Conservation (phyloP, 1,140 invertebrate species). For the Drosophila ironensis region DNA sequence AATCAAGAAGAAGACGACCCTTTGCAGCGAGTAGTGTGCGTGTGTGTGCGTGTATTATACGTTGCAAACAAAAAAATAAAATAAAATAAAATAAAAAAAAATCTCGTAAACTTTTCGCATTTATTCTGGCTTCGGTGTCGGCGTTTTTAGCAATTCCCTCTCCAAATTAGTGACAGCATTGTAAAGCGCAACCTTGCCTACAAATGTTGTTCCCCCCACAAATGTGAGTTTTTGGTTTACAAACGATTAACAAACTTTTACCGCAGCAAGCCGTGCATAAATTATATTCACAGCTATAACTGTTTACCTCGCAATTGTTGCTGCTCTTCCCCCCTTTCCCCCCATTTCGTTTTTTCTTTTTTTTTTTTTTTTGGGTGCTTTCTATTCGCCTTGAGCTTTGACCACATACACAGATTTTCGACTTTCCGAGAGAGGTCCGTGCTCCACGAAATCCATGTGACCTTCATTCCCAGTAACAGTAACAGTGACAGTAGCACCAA, state of each 20-base stretch:
- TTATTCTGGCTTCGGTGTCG: too few relatives aligned
- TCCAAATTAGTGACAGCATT: slow-evolving; percentile 9
- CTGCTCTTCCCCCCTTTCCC: neutral
- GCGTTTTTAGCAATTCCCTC: slow-evolving; percentile 41
- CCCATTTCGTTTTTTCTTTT: neutral
- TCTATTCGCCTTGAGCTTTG: slow-evolving; percentile 14
- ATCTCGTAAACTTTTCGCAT: slow-evolving; percentile 51
- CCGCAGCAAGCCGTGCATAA: slow-evolving; percentile 47
- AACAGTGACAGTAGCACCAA: slow-evolving; percentile 62
- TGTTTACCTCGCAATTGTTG: slow-evolving; percentile 52
- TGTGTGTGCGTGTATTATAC: slow-evolving; percentile 54
- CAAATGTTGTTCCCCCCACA: slow-evolving; percentile 69
- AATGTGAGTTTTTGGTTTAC: slow-evolving; percentile 67
- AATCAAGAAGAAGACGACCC: slow-evolving; percentile 15
- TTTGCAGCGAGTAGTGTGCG: slow-evolving; percentile 39
- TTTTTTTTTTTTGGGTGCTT: slow-evolving; percentile 6
- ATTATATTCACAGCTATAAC: slow-evolving; percentile 37
- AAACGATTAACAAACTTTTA: neutral
- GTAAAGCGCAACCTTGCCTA: slow-evolving; percentile 52
- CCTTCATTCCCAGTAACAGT: slow-evolving; percentile 55
- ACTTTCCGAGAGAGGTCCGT: slow-evolving; percentile 28
- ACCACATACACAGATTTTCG: slow-evolving; percentile 25
- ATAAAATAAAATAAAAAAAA: too few relatives aligned
- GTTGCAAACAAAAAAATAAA: slow-evolving; percentile 66
- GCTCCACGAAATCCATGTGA: slow-evolving; percentile 52